A percentile compares a stretch with the other conserved stretches of the same genome.
phyloP scores from a whole-genome alignment of 2,888 invertebrate species.

The Zeuzera pyrina region DNA sequence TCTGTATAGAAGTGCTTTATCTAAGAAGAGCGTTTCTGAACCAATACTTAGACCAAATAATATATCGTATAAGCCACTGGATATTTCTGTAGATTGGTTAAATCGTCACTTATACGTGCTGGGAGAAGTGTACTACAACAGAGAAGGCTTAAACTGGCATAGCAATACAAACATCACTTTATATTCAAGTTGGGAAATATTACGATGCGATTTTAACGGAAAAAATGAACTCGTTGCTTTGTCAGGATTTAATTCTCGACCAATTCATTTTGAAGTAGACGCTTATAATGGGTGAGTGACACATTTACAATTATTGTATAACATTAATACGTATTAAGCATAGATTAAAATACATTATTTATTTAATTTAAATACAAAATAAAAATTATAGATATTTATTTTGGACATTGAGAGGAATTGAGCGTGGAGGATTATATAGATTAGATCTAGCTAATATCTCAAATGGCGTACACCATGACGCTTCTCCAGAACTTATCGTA shows the following conservation, averaged over 20 bases:
- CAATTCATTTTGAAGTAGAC: constrained; percentile 90
- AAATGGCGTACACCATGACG: constrained; percentile 81
- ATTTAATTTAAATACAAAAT: constrained; percentile 2
- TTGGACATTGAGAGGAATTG: constrained; percentile 76
- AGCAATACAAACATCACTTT: constrained; percentile 31
- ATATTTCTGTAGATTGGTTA: constrained; percentile 91
- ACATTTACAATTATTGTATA: not conserved
- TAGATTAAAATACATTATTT: not conserved
- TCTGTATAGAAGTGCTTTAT: constrained; percentile 71
- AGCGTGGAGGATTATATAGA: constrained; percentile 80
- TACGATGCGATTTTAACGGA: constrained; percentile 83
- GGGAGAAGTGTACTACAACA: constrained; percentile 76
- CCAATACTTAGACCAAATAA: constrained; percentile 72
- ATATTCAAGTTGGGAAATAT: constrained; percentile 78
- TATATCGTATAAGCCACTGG: constrained; percentile 77
- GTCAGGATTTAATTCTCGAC: constrained; percentile 78
- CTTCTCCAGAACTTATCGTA: constrained; percentile 76
- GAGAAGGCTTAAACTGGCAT: constrained; percentile 31
- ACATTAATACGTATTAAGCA: not conserved
- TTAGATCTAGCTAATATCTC: constrained; percentile 84
- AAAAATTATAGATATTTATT: constrained; percentile 79
- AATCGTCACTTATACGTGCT: constrained; percentile 88
- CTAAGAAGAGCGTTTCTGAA: constrained; percentile 49
- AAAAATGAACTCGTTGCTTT: constrained; percentile 79
- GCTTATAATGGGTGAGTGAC: constrained; percentile 87